phyloP scores from a whole-genome alignment of 2,888 invertebrate genomes.

The Nycteola revayana region DNA sequence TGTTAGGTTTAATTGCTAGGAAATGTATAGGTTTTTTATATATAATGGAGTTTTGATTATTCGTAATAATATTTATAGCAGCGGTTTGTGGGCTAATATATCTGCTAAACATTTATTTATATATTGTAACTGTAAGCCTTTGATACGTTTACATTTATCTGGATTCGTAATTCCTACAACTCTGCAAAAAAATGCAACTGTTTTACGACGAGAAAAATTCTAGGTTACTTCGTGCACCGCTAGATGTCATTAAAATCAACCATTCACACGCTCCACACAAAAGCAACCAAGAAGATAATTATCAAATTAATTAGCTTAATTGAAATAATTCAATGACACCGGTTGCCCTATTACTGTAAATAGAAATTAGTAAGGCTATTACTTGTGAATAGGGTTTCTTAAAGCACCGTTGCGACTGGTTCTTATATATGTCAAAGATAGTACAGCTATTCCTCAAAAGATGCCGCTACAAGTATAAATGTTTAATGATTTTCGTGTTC shows the following conservation, averaged over 20 bases:
- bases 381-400: slow-evolving; percentile 37
- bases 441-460: slow-evolving; percentile 49
- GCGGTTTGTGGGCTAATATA: no score
- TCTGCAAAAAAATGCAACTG: no score
- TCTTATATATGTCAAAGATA: slow-evolving; percentile 43
- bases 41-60: slow-evolving; percentile 30
- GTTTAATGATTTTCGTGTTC: no score
- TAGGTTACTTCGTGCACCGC: no score
- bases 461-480: slow-evolving; percentile 38
- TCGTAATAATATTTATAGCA: slow-evolving; percentile 37
- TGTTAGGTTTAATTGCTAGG: slow-evolving; percentile 6
- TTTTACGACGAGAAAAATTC: no score
- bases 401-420: slow-evolving; percentile 46
- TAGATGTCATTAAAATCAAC: slow-evolving; percentile 44
- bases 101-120: no score
- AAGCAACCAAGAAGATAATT: slow-evolving; percentile 30
- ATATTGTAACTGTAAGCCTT: no score
- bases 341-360: slow-evolving; percentile 33
- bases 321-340: slow-evolving; percentile 39
- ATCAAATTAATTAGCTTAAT: slow-evolving; percentile 37
- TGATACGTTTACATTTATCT: no score
- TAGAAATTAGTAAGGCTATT: slow-evolving; percentile 19
- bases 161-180: no score
- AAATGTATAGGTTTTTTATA: slow-evolving; percentile 18
- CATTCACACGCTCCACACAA: slow-evolving; percentile 20